Evolutionary conservation across 35 echinoderm and acorn worm genomes (phyloP).

Genomic region (Lytechinus pictus): DNA sequence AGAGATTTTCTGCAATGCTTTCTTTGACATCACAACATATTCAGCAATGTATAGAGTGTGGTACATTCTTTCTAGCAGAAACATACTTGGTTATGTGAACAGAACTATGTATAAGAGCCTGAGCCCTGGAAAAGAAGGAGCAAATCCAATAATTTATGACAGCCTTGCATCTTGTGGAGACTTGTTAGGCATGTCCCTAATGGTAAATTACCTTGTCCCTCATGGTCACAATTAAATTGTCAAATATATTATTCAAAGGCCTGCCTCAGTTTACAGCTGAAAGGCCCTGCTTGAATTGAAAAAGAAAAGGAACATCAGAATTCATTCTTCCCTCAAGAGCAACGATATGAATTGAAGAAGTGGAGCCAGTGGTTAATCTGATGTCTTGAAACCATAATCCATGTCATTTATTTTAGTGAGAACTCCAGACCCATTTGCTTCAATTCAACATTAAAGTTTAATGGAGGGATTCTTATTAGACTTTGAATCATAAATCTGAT

Average conservation of each 20-base stretch:
- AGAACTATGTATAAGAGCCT: background rate
- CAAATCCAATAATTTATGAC: background rate
- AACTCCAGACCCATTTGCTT: no score
- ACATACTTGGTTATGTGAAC: background rate
- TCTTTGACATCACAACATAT: no score
- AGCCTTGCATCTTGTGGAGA: background rate
- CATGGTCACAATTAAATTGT: background rate
- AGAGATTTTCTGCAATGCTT: no score
- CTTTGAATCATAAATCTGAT: no score
- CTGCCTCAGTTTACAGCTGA: background rate
- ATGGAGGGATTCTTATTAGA: no score
- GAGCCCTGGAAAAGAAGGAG: background rate
- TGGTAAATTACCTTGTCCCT: background rate
- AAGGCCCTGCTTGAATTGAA: background rate
- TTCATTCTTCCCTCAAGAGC: background rate
- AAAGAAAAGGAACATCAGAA: background rate
- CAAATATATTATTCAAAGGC: background rate
- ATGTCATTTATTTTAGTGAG: no score
- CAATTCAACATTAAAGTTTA: no score
- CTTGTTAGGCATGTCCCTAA: background rate
- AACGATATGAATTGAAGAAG: background rate
- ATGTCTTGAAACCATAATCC: no score
- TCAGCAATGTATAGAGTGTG: no score
- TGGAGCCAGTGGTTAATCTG: no score
- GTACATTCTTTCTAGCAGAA: background rate